Conservation (phyloP, 2,888 invertebrate genomes). For the Limenitis camilla region DNA sequence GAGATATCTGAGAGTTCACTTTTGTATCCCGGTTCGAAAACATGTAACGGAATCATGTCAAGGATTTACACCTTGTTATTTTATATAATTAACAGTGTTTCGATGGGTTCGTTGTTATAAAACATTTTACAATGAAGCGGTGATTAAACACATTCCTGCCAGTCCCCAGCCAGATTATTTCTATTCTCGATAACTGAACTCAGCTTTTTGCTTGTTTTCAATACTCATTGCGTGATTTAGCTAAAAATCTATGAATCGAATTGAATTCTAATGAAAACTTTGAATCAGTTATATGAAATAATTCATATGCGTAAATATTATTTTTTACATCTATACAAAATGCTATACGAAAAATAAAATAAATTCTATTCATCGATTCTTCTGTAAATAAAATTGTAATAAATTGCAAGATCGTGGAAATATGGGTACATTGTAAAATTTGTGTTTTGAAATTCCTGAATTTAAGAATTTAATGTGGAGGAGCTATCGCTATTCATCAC, state of each 20-base stretch:
- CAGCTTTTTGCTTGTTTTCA: not conserved
- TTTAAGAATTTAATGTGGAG: no score
- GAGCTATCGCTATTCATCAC: no score
- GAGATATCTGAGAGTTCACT: constrained; percentile 9
- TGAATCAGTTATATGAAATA: no score
- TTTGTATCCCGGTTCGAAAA: constrained; percentile 49
- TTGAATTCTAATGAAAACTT: not conserved
- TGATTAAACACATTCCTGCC: constrained; percentile 3
- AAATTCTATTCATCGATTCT: no score
- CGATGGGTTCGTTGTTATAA: constrained; percentile 5
- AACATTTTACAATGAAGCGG: constrained; percentile 11
- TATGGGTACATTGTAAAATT: no score
- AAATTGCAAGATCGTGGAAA: no score
- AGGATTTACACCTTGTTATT: constrained; percentile 52
- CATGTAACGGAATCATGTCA: constrained; percentile 52
- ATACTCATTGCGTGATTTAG: not conserved
- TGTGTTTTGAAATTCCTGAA: no score
- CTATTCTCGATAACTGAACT: constrained; percentile 8
- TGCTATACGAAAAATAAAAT: no score
- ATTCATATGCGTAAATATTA: no score
- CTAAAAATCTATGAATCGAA: not conserved
- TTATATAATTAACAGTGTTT: constrained; percentile 23
- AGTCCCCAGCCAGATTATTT: constrained; percentile 14
- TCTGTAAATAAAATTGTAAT: no score
- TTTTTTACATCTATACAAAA: no score